Conservation (phyloP, 2,888 invertebrate genomes). For the Serrognathus titanus region DNA sequence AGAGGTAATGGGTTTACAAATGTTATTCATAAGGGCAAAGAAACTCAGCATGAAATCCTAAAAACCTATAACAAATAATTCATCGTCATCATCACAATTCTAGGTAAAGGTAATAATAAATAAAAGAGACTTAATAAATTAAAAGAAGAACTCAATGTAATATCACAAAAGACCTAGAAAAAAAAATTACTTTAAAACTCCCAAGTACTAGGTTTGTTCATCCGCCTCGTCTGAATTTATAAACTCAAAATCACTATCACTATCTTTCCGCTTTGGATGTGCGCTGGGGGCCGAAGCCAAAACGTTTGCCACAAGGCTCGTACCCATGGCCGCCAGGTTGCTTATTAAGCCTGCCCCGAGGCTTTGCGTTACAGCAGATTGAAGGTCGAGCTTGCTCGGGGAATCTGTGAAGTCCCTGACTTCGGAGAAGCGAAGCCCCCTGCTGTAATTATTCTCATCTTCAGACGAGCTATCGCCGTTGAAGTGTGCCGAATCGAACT, state of each 20-base stretch:
- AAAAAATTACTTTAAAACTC: background rate
- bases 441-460: constrained; percentile 41
- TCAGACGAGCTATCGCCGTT: constrained; percentile 44
- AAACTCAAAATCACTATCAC: constrained; percentile 46
- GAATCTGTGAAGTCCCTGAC: constrained; percentile 9
- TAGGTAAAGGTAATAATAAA: constrained; percentile 1
- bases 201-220: constrained; percentile 17
- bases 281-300: constrained; percentile 16
- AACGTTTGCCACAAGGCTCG: constrained; percentile 26
- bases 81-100: background rate
- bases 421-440: constrained; percentile 40
- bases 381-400: constrained; percentile 1
- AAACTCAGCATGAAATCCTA: background rate
- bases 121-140: constrained; percentile 2
- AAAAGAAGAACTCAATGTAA: constrained; percentile 7
- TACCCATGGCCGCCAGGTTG: constrained; percentile 25
- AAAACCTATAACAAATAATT: background rate
- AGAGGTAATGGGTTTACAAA: too few species aligned
- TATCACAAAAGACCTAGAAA: constrained; percentile 13
- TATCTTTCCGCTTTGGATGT: constrained; percentile 32
- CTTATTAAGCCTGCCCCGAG: constrained; percentile 25
- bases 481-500: constrained; percentile 47
- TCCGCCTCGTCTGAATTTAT: constrained; percentile 39
- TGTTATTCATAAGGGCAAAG: background rate
- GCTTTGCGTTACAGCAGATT: constrained; percentile 12